Evolutionary conservation across 2,888 invertebrate genomes (phyloP), one percentile per base, ranked within the genome.

Genomic region (Hartigia nigra): DNA sequence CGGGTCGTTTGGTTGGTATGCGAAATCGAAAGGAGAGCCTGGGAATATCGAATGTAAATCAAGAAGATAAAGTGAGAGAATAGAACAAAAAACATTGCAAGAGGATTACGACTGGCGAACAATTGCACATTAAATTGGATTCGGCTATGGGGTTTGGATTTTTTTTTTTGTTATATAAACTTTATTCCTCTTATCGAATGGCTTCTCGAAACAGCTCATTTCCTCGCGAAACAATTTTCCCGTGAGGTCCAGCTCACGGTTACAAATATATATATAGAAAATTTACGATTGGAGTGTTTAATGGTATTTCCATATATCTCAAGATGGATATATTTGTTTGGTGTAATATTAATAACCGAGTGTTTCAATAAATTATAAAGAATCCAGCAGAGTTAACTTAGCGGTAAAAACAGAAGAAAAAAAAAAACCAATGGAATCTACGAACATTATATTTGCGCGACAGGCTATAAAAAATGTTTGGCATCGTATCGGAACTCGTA

Each of bases 401-500:
- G n/a, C n/a, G n/a, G n/a, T n/a, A n/a, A n/a, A n/a, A n/a, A n/a
- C n/a, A n/a, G 11, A 70, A 31, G 12, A 31, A 32, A 70, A 37
- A 11, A 14, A 37, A 23, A 32, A 12, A 1, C 37, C n/a, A 14
- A 77, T 14, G 23, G 32, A 34, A 36, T 37, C 31, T 9, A 14
- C 34, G 39, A 23, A 77, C n/a, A 74, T 74, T 35, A 72, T 39
- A 36, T 70, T 69, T 36, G 34, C 31, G 70, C 12, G 78, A 75
- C n/a, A 39, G 77, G n/a, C 55, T 23, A 55, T 55, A 23, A 5
- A 55, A 55, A 23, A 55, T 23, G 0, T 23, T 55, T 55, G 75
- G 84, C 81, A 82, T 82, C 81, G 83, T 84, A 83, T 80, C 78
- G 34, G 76, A 75, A 35, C 55, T 23, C 55, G 14, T 55, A 23